Percentiles rank a stretch among this genome's conserved stretches.
phyloP scores from a whole-genome alignment of 2,797 vertebrate species.

The Coranthus polyacanthus region DNA sequence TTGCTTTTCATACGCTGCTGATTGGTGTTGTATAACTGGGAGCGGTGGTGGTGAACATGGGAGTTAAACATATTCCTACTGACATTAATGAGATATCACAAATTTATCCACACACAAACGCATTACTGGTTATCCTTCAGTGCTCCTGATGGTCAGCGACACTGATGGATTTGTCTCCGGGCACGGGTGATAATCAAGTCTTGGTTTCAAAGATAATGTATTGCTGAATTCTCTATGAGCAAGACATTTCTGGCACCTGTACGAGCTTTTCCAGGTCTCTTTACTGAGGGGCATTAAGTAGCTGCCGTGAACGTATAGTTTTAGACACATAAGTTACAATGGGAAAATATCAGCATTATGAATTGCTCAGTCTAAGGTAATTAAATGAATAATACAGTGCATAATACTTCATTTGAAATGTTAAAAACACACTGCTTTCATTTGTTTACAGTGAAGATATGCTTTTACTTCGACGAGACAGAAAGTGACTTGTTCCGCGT shows the following conservation, averaged over 20 bases:
- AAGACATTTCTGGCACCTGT: neutral
- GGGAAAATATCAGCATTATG: too few species aligned
- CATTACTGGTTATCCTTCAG: constrained; percentile 19
- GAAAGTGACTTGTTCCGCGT: too few species aligned
- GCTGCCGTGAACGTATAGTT: too few species aligned
- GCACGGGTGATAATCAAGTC: constrained; percentile 34
- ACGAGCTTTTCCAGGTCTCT: neutral
- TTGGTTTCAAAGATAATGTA: constrained; percentile 10
- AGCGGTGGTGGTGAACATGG: constrained; percentile 13
- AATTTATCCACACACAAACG: constrained; percentile 38
- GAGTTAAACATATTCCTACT: constrained; percentile 35
- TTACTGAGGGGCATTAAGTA: neutral
- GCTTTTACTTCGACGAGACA: too few species aligned
- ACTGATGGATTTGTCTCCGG: constrained; percentile 30
- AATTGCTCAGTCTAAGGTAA: too few species aligned
- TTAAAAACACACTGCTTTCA: too few species aligned
- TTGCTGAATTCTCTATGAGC: constrained; percentile 8
- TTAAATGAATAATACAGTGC: too few species aligned
- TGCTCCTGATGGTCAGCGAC: neutral
- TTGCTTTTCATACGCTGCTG: constrained; percentile 45
- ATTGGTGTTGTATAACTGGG: constrained; percentile 46
- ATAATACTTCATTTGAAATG: too few species aligned
- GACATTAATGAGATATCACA: constrained; percentile 56
- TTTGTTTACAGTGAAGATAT: too few species aligned
- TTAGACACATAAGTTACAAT: too few species aligned